Evolutionary conservation across 2,888 invertebrate genomes (phyloP).

Genomic region (Drosophila quinaria): DNA sequence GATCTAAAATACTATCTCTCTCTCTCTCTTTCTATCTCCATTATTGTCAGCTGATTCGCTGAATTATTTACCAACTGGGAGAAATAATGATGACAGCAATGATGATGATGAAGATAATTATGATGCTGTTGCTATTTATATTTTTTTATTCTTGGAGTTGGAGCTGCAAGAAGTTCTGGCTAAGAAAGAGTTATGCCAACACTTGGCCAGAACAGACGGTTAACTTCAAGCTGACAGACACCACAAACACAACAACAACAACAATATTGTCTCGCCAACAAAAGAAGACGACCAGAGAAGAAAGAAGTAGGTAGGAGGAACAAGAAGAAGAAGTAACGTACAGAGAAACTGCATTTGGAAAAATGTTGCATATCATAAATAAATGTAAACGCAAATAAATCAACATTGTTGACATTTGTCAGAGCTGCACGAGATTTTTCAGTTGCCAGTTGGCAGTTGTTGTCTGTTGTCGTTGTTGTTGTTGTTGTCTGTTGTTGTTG

Average conservation of each 20-base stretch:
- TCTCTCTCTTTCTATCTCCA: not conserved
- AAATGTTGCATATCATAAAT: constrained; percentile 82
- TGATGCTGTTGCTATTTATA: not conserved
- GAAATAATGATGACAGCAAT: constrained; percentile 21
- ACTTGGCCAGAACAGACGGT: constrained; percentile 55
- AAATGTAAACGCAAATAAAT: constrained; percentile 79
- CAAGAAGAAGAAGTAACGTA: constrained; percentile 8
- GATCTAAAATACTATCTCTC: too few relatives aligned
- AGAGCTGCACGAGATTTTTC: constrained; percentile 34
- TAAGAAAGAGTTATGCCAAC: constrained; percentile 55
- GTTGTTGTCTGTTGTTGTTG: constrained; percentile 5
- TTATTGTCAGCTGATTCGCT: not conserved
- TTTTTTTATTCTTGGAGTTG: not conserved
- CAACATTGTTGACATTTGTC: constrained; percentile 81
- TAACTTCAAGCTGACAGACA: constrained; percentile 14
- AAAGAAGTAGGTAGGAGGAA: not conserved
- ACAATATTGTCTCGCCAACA: constrained; percentile 13
- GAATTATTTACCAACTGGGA: constrained; percentile 23
- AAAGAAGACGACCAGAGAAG: not conserved
- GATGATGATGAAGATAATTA: not conserved
- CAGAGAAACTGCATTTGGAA: constrained; percentile 74
- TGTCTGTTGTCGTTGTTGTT: constrained; percentile 6
- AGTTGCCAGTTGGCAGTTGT: constrained; percentile 4
- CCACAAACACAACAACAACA: constrained; percentile 13
- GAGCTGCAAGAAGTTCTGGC: constrained; percentile 13